Evolutionary conservation across 2,888 invertebrate genomes (phyloP).

Genomic region (Tetheella fluctuosa): DNA sequence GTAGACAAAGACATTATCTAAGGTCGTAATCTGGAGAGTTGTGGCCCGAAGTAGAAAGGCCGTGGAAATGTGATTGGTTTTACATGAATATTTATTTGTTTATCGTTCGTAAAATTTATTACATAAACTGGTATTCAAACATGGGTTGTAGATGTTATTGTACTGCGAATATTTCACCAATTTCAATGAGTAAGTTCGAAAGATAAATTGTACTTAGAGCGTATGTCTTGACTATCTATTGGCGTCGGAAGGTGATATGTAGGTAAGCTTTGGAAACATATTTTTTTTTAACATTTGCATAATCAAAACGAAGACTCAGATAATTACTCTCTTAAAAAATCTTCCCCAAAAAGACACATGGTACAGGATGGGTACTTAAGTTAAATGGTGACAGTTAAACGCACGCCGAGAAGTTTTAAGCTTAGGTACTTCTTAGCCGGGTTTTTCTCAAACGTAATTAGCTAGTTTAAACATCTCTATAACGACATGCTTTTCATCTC

Average conservation of each 20-base stretch:
- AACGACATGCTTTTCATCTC: slow-evolving; percentile 59
- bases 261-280: too few species aligned
- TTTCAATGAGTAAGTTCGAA: not conserved
- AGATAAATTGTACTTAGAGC: not conserved
- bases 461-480: slow-evolving; percentile 59
- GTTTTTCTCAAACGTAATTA: slow-evolving; percentile 61
- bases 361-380: slow-evolving; percentile 34
- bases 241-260: too few species aligned
- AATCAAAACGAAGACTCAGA: too few species aligned
- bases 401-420: slow-evolving; percentile 50
- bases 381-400: slow-evolving; percentile 54
- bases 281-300: too few species aligned
- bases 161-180: not conserved
- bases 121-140: slow-evolving; percentile 7
- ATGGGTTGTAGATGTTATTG: slow-evolving; percentile 1
- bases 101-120: slow-evolving; percentile 22
- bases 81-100: slow-evolving; percentile 22
- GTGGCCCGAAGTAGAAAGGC: slow-evolving; percentile 23
- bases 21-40: slow-evolving; percentile 34
- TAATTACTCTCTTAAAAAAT: not conserved
- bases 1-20: slow-evolving; percentile 26
- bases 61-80: slow-evolving; percentile 28
- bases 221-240: not conserved
- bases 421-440: slow-evolving; percentile 37
- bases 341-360: slow-evolving; percentile 12